phyloP scores from a whole-genome alignment of 2,797 vertebrate genomes.

The Sphenodon punctatus region DNA sequence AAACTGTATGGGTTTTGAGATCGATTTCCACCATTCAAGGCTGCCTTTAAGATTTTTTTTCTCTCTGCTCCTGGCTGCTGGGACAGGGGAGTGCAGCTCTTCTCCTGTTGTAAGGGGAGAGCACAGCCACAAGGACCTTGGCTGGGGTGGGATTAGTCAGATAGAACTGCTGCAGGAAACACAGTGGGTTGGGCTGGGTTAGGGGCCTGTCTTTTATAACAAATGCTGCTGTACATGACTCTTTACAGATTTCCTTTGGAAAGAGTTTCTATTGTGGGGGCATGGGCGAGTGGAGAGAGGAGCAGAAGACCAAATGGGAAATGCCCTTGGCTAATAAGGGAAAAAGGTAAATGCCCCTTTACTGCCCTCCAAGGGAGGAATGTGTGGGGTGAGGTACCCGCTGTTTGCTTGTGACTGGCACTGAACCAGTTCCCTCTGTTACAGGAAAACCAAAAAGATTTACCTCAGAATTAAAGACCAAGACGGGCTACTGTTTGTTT shows the following conservation, averaged over 20 bases:
- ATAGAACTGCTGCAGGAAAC: slow-evolving; percentile 29
- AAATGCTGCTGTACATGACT: background rate
- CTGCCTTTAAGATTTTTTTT: background rate
- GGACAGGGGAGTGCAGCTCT: background rate
- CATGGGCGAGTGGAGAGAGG: too few relatives aligned
- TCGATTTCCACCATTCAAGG: background rate
- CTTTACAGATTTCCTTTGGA: background rate
- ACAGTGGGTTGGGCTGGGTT: background rate
- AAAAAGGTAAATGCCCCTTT: background rate
- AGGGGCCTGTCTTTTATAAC: too few relatives aligned
- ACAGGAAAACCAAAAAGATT: slow-evolving; percentile 44
- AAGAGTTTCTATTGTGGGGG: too few relatives aligned
- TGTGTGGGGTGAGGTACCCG: background rate
- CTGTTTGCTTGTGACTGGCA: background rate
- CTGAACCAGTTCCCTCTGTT: background rate
- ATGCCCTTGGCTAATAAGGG: background rate
- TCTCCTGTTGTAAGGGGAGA: slow-evolving; percentile 63
- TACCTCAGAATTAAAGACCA: slow-evolving; percentile 60
- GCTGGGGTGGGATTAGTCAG: background rate
- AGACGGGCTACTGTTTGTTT: background rate
- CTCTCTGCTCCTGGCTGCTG: background rate
- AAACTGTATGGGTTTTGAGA: too few relatives aligned
- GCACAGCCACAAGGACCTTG: background rate
- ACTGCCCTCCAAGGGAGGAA: background rate
- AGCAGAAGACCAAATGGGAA: background rate